Base-by-base conservation (phyloP, 2,888 invertebrate species). In the Pardosa pseudoannulata region DNA sequence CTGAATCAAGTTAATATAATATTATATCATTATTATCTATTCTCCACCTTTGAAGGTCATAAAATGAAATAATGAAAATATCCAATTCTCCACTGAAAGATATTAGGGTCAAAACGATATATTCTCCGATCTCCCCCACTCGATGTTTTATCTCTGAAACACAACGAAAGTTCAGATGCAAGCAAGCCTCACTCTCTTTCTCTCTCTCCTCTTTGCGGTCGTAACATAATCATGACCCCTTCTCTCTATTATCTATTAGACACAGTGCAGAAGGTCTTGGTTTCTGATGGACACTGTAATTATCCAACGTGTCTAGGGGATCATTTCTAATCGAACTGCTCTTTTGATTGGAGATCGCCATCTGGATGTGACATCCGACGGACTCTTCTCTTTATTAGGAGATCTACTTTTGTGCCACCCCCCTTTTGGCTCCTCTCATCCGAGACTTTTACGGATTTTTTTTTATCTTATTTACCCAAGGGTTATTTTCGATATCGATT, bases 251-350 rank as follows among this genome's bases (percentile, higher is more conserved):
- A 56, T 56, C 56, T 56, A 56, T 56, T 23, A 7, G 16, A 7
- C 7, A 16, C 16, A 23, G 56, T 36, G 36, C 5, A 56, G 56
- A 56, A 56, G 36, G 56, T 29, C 64, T 65, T 75, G 75, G 82
- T 71, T 75, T 79, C 79, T 86, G 23, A 56, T 23, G 56, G 56
- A 23, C 11, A 2, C 16, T 23, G 56, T 56, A 56, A 56, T 56
- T 56, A 56, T 56, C 56, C 23, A 3, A 2, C 56, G 5, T 23
- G 56, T 56, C 56, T 23, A 23, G 23, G 23, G 23, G 56, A 56
- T 56, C 23, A 56, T 19, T 19, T 56, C 56, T 23, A 56, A 56
- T 56, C 56, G 23, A 56, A 6, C 19, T 23, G 5, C 23, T 23
- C 56, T 56, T 56, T 23, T 16, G 56, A 56, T 56, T 23, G 6